Conservation (phyloP, 1,140 invertebrate species). For the Drosophila neocordata region DNA sequence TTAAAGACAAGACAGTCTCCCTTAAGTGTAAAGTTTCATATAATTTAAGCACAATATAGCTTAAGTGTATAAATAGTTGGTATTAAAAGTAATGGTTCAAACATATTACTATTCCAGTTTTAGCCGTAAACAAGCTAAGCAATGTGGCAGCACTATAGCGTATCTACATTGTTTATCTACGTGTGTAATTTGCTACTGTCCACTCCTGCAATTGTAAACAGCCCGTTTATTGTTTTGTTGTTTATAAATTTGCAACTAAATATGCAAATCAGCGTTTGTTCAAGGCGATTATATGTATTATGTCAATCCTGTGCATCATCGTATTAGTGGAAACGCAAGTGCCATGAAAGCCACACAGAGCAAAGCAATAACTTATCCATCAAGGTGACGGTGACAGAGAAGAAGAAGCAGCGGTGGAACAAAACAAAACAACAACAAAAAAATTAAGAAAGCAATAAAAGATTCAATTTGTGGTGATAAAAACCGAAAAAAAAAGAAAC, state of each 20-base stretch:
- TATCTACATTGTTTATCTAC: not conserved
- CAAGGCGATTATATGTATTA: not conserved
- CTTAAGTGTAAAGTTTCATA: too few species aligned
- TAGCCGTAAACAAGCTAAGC: not conserved
- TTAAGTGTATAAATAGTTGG: too few species aligned
- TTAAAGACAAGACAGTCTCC: too few species aligned
- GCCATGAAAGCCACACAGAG: constrained; percentile 7
- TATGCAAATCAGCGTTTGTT: not conserved
- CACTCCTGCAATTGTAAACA: constrained; percentile 6
- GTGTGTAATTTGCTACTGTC: not conserved
- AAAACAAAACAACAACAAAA: constrained; percentile 24
- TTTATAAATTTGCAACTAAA: not conserved
- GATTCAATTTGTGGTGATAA: not conserved
- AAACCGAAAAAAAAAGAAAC: not conserved
- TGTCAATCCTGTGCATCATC: not conserved
- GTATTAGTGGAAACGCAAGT: not conserved
- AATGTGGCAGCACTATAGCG: not conserved
- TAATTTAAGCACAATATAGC: too few species aligned
- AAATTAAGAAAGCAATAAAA: constrained; percentile 3
- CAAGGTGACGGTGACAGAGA: constrained; percentile 13
- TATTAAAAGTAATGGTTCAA: too few species aligned
- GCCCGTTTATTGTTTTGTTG: not conserved
- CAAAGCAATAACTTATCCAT: not conserved
- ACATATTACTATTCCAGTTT: not conserved
- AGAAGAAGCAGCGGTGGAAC: constrained; percentile 13